Evolutionary conservation across 2,797 vertebrate genomes (phyloP), one percentile per base, ranked within the genome.

Genomic region (Malacoraja senta): DNA sequence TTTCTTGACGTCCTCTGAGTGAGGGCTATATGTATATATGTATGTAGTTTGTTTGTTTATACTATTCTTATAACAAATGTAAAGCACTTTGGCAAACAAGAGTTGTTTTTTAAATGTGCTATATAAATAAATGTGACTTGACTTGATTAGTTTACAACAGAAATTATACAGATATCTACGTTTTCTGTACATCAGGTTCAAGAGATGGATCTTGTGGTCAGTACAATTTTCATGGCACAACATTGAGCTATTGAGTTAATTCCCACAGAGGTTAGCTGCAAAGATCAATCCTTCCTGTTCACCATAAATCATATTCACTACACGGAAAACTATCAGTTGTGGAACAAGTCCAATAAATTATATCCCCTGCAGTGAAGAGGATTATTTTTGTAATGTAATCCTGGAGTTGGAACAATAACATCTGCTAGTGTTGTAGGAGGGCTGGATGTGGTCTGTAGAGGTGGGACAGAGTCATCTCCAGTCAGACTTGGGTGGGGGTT

Each of bases 371-470:
- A 35, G 74, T 91, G 65, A 68, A 63, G 61, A 88, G 61, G 35
- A 91, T 91, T 91, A 44, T 91, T 91, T 91, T 72, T 74, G 35
- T 91, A 74, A 91, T 74, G 35, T 74, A 91, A 91, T 74, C 68
- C 68, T 72, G 53, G 38, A 35, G 63, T 24, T 17, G 2, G 10
- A 88, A 35, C 84, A 88, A 24, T 72, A 71, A 91, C 38, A 38
- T 8, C 90, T 91, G 35, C 65, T 91, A 44, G 35, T 71, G 74
- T 72, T 91, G 9, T 32, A 71, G 32, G 38, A 6, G 21, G 35
- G 3, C 21, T 29, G 21, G 24, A 15, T 91, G 0, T 26, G 32
- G 74, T 26, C 8, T 44, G 65, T 26, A 29, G 19, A 38, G 44
- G 68, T 53, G 35, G 35, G 68, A 91, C 6, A 68, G 68, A 26